Conservation (phyloP, 2,113 vertebrate species). For the Xiphias gladius region DNA sequence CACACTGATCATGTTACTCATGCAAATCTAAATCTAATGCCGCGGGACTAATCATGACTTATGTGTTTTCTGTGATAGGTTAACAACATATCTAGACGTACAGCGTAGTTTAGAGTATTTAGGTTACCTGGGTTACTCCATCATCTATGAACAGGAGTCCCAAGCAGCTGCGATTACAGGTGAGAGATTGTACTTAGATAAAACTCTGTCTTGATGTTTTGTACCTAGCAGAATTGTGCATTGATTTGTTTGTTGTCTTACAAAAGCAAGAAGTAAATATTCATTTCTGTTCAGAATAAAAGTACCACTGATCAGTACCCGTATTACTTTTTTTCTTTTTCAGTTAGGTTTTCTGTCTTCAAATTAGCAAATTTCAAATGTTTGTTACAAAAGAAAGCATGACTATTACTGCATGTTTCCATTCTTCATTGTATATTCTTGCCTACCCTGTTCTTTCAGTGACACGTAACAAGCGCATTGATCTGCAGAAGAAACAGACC, state of each 20-base stretch:
- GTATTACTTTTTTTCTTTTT: no score
- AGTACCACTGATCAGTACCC: not conserved
- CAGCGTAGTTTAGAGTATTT: slow-evolving; percentile 97
- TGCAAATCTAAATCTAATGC: not conserved
- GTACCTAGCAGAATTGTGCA: no score
- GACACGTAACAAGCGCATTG: slow-evolving; percentile 97
- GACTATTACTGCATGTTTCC: not conserved
- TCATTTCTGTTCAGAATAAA: not conserved
- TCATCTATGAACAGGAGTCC: slow-evolving; percentile 97
- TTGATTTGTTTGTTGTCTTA: not conserved
- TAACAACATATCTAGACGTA: slow-evolving; percentile 97
- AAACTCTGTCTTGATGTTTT: not conserved
- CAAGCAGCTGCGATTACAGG: slow-evolving; percentile 96
- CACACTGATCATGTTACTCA: not conserved
- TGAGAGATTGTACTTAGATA: slow-evolving; percentile 56
- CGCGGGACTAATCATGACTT: not conserved
- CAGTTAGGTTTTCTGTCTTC: not conserved
- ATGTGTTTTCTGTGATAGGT: slow-evolving; percentile 77
- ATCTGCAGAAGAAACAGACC: slow-evolving; percentile 98
- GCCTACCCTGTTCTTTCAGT: slow-evolving; percentile 81
- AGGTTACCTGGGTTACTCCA: slow-evolving; percentile 97
- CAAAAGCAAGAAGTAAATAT: not conserved
- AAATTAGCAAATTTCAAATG: not conserved
- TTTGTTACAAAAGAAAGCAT: not conserved
- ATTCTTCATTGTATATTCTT: not conserved